phyloP scores from a whole-genome alignment of 2,888 invertebrate genomes.

The Oxystoma pomonae region DNA sequence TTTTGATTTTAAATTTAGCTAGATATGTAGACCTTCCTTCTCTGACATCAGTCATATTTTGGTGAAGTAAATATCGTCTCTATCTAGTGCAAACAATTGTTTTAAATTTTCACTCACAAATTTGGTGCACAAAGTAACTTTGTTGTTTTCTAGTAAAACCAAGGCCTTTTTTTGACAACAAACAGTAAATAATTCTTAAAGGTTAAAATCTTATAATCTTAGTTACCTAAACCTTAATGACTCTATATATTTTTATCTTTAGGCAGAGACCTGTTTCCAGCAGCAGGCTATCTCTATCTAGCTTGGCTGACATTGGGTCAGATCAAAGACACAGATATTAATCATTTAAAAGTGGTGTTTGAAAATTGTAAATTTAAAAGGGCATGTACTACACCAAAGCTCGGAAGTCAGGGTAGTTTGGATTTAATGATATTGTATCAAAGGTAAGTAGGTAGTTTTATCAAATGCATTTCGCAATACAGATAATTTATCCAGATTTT shows the following conservation, averaged over 20 bases:
- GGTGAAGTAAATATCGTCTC: too few relatives aligned
- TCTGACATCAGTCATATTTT: too few relatives aligned
- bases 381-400: slow-evolving; percentile 53
- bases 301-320: slow-evolving; percentile 53
- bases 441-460: background rate
- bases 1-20: background rate
- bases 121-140: too few relatives aligned
- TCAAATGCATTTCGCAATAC: background rate
- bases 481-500: background rate
- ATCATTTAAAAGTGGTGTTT: slow-evolving; percentile 53
- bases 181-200: too few relatives aligned
- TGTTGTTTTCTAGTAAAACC: too few relatives aligned
- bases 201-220: too few relatives aligned
- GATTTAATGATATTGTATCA: slow-evolving; percentile 28
- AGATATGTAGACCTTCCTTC: too few relatives aligned
- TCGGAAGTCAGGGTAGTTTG: slow-evolving; percentile 34
- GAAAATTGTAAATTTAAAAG: slow-evolving; percentile 54
- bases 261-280: slow-evolving; percentile 50
- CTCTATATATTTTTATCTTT: slow-evolving; percentile 3
- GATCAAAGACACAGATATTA: slow-evolving; percentile 40
- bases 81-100: too few relatives aligned
- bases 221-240: too few relatives aligned
- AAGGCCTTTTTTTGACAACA: too few relatives aligned
- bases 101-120: too few relatives aligned
- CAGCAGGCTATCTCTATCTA: slow-evolving; percentile 50